phyloP scores from a whole-genome alignment of 1,140 invertebrate genomes.

The Coelopa frigida region DNA sequence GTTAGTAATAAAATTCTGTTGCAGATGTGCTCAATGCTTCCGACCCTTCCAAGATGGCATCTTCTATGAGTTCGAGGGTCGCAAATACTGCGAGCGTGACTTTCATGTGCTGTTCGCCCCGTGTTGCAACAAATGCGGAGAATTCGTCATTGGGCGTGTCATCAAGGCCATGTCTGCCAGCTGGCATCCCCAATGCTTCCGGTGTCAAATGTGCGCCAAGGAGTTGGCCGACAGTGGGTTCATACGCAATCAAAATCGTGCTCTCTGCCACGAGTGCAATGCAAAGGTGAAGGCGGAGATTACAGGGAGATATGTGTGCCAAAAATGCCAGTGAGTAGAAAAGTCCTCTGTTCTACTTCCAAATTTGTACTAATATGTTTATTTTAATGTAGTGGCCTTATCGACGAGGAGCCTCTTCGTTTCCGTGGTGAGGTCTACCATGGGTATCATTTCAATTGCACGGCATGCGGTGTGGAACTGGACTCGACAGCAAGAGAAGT shows the following conservation, averaged over 20 bases:
- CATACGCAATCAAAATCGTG: constrained; percentile 85
- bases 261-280: constrained; percentile 96
- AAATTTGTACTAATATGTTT: constrained; percentile 1
- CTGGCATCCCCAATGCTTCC: constrained; percentile 98
- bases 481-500: constrained; percentile 92
- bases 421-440: constrained; percentile 97
- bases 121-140: constrained; percentile 94
- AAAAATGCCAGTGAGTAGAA: constrained; percentile 90
- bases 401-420: constrained; percentile 93
- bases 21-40: constrained; percentile 97
- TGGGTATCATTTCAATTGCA: constrained; percentile 98
- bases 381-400: constrained; percentile 66
- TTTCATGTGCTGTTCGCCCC: constrained; percentile 98
- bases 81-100: constrained; percentile 99
- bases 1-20: constrained; percentile 16
- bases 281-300: constrained; percentile 90
- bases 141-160: constrained; percentile 95
- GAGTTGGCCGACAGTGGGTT: constrained; percentile 95
- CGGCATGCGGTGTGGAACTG: constrained; percentile 76
- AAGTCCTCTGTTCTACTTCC: neutral
- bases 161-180: constrained; percentile 99
- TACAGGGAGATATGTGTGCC: constrained; percentile 95
- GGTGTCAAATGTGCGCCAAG: constrained; percentile 85
- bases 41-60: constrained; percentile 95
- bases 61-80: constrained; percentile 98